Percentiles rank a stretch among this genome's conserved stretches.
These are phyloP conservation scores for Calameuta idolon DNA, from an alignment of 2,888 invertebrate species.

Conservation along the genomic window DNA sequence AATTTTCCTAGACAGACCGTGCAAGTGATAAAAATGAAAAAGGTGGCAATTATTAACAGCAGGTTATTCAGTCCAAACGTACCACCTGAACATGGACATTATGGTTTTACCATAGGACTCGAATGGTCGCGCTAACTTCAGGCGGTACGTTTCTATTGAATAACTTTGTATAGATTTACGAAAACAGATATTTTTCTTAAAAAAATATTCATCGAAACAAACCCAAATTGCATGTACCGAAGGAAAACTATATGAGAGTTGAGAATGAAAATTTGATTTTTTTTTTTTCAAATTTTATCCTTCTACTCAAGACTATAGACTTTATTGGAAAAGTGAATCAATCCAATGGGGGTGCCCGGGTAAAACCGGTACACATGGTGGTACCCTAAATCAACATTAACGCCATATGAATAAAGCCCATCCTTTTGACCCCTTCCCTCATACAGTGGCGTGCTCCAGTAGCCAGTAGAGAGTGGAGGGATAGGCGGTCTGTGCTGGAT, in stretches of 20 bases:
- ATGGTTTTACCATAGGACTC: no score
- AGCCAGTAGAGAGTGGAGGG: slow-evolving; percentile 16
- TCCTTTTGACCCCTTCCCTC: slow-evolving; percentile 44
- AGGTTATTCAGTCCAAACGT: no score
- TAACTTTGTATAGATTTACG: neutral
- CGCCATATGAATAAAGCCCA: slow-evolving; percentile 32
- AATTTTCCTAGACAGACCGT: neutral
- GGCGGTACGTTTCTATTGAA: no score
- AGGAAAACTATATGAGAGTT: neutral
- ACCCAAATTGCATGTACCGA: neutral
- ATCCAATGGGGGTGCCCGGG: neutral
- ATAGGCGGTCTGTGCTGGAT: neutral
- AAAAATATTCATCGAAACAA: neutral
- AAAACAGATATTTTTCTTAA: neutral
- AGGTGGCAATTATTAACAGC: neutral
- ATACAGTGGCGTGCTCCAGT: slow-evolving; percentile 23
- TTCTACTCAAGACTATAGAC: neutral
- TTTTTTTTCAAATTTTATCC: neutral
- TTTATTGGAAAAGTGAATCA: neutral
- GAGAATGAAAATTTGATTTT: neutral
- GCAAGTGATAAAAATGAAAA: neutral
- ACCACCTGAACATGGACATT: no score
- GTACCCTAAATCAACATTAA: slow-evolving; percentile 33
- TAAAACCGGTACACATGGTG: neutral
- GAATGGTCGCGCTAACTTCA: no score